Percentiles rank a stretch among this genome's conserved stretches.
Conservation (phyloP, 2,113 vertebrate genomes). For the Sander lucioperca region DNA sequence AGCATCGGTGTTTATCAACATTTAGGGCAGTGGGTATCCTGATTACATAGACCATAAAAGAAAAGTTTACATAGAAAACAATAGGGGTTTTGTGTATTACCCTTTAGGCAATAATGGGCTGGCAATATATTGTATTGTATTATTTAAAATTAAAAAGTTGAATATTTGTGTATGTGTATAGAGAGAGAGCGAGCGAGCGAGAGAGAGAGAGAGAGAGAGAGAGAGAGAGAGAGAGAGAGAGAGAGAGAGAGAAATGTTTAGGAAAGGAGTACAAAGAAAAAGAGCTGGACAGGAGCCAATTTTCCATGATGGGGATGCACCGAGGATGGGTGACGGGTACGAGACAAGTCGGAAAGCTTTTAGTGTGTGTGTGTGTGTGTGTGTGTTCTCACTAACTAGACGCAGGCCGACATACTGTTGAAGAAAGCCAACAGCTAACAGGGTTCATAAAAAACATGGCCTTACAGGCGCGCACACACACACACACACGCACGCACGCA, state of each 20-base stretch:
- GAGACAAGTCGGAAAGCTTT: slow-evolving; percentile 85
- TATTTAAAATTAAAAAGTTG: no score
- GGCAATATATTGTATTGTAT: no score
- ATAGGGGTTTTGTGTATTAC: no score
- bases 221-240: slow-evolving; percentile 29
- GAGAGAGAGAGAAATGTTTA: slow-evolving; percentile 49
- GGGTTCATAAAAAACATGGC: slow-evolving; percentile 80
- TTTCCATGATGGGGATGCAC: slow-evolving; percentile 95
- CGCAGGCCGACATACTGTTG: slow-evolving; percentile 64
- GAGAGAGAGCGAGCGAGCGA: slow-evolving; percentile 3
- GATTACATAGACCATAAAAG: no score
- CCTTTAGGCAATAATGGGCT: no score
- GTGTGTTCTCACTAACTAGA: slow-evolving; percentile 71
- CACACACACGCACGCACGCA: slow-evolving; percentile 52
- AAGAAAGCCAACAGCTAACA: slow-evolving; percentile 84
- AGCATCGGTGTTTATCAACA: no score
- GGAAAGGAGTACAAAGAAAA: slow-evolving; percentile 38
- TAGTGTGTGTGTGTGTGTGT: slow-evolving; percentile 44
- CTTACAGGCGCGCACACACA: slow-evolving; percentile 55
- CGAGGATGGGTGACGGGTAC: slow-evolving; percentile 83
- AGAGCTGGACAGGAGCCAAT: slow-evolving; percentile 84
- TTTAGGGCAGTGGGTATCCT: no score
- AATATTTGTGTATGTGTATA: no score
- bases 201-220: slow-evolving; percentile 31
- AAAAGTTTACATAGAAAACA: no score